Percentiles rank a stretch among this genome's conserved stretches.
These are phyloP conservation scores for Luperina nickerlii DNA, from an alignment of 2,888 invertebrate species.

Conservation along the genomic window DNA sequence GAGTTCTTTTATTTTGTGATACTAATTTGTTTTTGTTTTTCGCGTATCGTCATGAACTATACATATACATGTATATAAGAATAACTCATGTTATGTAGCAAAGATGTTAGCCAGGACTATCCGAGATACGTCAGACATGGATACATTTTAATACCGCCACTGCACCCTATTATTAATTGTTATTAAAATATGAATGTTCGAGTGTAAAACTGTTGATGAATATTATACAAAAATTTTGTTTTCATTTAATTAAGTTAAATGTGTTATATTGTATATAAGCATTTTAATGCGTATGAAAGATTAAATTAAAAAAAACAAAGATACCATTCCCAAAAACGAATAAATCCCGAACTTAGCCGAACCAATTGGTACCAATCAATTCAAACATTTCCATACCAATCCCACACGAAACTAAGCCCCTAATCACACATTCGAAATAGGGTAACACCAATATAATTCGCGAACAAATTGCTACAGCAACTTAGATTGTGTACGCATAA, in stretches of 20 bases:
- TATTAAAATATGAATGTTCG: not conserved
- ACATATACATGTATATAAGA: not conserved
- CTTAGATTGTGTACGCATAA: constrained; percentile 71
- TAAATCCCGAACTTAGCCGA: constrained; percentile 2
- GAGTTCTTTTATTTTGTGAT: not conserved
- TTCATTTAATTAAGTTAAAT: not conserved
- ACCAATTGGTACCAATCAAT: constrained; percentile 1
- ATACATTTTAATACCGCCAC: not conserved
- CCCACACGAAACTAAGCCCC: not conserved
- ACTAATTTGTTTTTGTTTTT: not conserved
- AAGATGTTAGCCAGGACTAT: not conserved
- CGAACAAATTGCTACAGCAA: constrained; percentile 63
- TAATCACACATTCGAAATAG: constrained; percentile 42
- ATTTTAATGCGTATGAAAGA: not conserved
- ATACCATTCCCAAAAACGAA: not conserved
- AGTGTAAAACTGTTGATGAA: not conserved
- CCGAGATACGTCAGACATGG: not conserved
- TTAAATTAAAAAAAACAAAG: not conserved
- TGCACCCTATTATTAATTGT: not conserved
- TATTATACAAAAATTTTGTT: not conserved
- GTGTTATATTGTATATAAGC: not conserved
- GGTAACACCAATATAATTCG: constrained; percentile 29
- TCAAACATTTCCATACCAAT: constrained; percentile 8
- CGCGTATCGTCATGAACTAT: not conserved
- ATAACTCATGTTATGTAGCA: not conserved